Conservation (phyloP, 2,797 vertebrate species). For the Luscinia luscinia region DNA sequence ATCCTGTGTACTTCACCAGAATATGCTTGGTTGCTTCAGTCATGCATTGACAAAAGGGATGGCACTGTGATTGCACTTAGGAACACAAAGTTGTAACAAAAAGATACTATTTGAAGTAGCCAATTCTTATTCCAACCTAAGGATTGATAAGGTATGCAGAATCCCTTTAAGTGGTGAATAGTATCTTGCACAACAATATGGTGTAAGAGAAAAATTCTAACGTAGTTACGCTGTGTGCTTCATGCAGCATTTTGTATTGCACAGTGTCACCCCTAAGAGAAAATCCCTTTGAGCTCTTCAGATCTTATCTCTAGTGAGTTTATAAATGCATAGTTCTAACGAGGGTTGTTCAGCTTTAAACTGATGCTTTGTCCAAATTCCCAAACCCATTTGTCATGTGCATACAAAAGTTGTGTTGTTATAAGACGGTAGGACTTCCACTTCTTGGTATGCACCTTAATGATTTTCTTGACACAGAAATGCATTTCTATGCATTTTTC, state of each 20-base stretch:
- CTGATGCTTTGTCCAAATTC: conserved; percentile 24
- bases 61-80: conserved; percentile 49
- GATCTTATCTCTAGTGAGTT: conserved; percentile 6
- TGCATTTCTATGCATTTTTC: background rate
- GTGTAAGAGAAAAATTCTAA: background rate
- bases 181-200: conserved; percentile 49
- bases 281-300: conserved; percentile 26
- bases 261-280: conserved; percentile 32
- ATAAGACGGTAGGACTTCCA: background rate
- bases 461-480: conserved; percentile 9
- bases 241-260: conserved; percentile 36
- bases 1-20: conserved; percentile 48
- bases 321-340: conserved; percentile 20
- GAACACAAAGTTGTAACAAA: conserved; percentile 12
- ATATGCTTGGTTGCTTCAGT: conserved; percentile 60
- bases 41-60: conserved; percentile 26
- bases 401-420: conserved; percentile 28
- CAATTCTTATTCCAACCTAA: background rate
- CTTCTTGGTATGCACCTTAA: conserved; percentile 15
- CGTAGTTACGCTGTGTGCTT: conserved; percentile 39
- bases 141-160: conserved; percentile 20
- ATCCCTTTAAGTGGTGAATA: conserved; percentile 31
- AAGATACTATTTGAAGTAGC: conserved; percentile 34
- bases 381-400: conserved; percentile 24
- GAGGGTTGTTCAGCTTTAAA: conserved; percentile 60